Evolutionary conservation across 2,888 invertebrate species (phyloP).

Genomic region (Leucania comma): DNA sequence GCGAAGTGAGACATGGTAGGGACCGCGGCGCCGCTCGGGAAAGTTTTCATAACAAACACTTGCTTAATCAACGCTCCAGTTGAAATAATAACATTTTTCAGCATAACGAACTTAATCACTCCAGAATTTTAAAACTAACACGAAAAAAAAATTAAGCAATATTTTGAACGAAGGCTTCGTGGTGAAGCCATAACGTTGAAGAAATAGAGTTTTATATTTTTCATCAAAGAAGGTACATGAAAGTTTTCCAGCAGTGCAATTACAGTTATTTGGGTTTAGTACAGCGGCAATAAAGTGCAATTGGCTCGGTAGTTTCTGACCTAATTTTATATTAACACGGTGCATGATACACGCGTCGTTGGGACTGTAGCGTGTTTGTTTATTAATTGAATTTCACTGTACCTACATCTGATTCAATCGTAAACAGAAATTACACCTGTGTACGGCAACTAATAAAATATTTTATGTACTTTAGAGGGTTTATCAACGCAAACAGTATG

Average conservation of each 20-base stretch:
- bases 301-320: constrained; percentile 61
- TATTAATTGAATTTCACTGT: constrained; percentile 45
- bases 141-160: constrained; percentile 1
- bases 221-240: constrained; percentile 11
- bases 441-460: constrained; percentile 26
- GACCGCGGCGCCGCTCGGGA: constrained; percentile 7
- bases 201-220: constrained; percentile 13
- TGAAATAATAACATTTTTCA: constrained; percentile 22
- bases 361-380: constrained; percentile 27
- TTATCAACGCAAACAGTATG: constrained; percentile 50
- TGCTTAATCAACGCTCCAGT: constrained; percentile 25
- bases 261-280: constrained; percentile 49
- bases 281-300: constrained; percentile 53
- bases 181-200: constrained; percentile 3
- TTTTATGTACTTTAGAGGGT: constrained; percentile 27
- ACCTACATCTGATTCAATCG: constrained; percentile 26
- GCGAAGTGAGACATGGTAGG: neutral
- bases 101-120: constrained; percentile 16
- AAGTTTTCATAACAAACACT: constrained; percentile 38
- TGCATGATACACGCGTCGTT: constrained; percentile 47
- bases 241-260: constrained; percentile 24
- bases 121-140: constrained; percentile 9
- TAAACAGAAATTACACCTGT: constrained; percentile 35
- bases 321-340: constrained; percentile 58
- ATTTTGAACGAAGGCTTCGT: constrained; percentile 18